phyloP scores from a whole-genome alignment of 2,797 vertebrate species.

The Lithobates sylvaticus region DNA sequence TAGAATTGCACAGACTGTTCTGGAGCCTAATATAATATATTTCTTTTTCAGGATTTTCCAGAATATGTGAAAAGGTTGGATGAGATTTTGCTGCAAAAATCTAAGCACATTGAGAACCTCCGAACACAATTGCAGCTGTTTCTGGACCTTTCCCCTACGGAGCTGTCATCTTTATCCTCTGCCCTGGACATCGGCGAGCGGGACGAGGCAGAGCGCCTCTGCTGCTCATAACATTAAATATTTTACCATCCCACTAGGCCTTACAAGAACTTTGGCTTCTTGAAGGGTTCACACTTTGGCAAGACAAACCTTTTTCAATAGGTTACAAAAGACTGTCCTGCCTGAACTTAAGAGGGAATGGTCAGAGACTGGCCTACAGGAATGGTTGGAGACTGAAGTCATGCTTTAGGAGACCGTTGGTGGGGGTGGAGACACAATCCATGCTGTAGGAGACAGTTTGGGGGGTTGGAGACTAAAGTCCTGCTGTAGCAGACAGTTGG shows the following conservation, averaged over 20 bases:
- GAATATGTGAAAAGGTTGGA: slow-evolving; percentile 82
- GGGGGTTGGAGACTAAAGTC: no score
- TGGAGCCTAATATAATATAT: slow-evolving; percentile 12
- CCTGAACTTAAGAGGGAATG: no score
- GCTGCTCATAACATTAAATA: not conserved
- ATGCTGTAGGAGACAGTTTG: no score
- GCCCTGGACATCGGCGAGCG: not conserved
- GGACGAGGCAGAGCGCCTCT: not conserved
- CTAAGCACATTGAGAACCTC: slow-evolving; percentile 78
- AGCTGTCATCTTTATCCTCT: slow-evolving; percentile 36
- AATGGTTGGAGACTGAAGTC: no score
- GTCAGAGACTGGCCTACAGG: no score
- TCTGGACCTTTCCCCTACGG: slow-evolving; percentile 63
- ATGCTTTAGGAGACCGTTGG: no score
- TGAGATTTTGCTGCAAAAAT: slow-evolving; percentile 83
- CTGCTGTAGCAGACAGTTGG: no score
- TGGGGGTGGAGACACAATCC: no score
- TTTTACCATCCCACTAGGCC: not conserved
- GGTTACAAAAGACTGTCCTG: no score
- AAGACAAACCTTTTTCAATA: no score
- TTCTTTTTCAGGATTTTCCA: slow-evolving; percentile 78
- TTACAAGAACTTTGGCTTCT: not conserved
- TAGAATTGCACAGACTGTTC: no score
- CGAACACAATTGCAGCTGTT: slow-evolving; percentile 79
- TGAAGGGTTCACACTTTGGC: not conserved